Percentiles rank a stretch among this genome's conserved stretches.
Evolutionary conservation across 1,140 invertebrate genomes (phyloP).

Genomic region (Neuroterus valhalla): DNA sequence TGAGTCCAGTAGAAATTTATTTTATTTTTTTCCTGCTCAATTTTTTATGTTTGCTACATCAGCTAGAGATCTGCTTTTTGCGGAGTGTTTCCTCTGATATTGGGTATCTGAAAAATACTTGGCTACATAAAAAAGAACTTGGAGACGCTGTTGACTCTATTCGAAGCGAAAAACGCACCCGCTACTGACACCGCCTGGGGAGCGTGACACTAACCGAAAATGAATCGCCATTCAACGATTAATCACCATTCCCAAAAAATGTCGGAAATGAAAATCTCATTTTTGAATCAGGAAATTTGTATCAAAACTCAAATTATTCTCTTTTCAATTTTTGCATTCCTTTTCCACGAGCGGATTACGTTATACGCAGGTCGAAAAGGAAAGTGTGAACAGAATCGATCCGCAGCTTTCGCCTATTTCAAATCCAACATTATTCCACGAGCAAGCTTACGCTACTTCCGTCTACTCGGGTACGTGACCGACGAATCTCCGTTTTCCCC

Average conservation of each 20-base stretch:
- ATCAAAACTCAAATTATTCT: background rate
- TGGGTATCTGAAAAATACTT: no score
- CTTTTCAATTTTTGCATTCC: background rate
- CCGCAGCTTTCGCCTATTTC: constrained; percentile 9
- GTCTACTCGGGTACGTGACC: constrained; percentile 50
- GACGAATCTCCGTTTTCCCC: constrained; percentile 46
- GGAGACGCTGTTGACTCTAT: background rate
- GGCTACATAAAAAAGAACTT: no score
- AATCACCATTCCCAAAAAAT: constrained; percentile 20
- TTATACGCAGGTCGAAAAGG: background rate
- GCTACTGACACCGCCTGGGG: background rate
- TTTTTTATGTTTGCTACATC: no score
- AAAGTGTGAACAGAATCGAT: constrained; percentile 30
- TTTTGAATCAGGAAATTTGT: constrained; percentile 12
- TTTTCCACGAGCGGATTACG: background rate
- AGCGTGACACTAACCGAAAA: constrained; percentile 2
- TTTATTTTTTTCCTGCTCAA: no score
- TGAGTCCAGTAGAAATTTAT: no score
- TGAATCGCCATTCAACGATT: constrained; percentile 31
- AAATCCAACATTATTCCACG: constrained; percentile 23
- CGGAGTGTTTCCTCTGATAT: no score
- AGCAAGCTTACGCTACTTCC: constrained; percentile 27
- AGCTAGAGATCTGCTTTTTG: no score
- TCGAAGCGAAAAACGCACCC: background rate
- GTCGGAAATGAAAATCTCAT: background rate